Percentiles rank a stretch among this genome's conserved stretches.
phyloP scores from a whole-genome alignment of 2,888 invertebrate genomes.

The Ophion ventricosus region DNA sequence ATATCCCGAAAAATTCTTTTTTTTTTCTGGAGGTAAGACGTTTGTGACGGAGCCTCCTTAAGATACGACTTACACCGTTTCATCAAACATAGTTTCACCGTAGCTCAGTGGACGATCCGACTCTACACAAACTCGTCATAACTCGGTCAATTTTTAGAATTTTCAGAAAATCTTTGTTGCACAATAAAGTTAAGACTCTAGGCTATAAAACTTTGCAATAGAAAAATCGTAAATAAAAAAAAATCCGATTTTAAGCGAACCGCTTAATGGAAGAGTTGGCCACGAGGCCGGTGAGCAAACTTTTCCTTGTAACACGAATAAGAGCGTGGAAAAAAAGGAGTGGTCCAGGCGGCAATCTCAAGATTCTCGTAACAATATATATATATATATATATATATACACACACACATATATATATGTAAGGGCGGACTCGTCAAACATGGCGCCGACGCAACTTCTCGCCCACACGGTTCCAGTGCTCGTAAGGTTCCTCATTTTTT shows the following conservation, averaged over 20 bases:
- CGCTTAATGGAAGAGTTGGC: neutral
- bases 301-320: neutral
- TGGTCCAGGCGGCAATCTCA: neutral
- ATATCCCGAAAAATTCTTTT: too few species aligned
- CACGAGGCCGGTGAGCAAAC: neutral
- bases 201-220: neutral
- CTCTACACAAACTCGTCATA: too few species aligned
- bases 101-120: neutral
- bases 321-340: conserved; percentile 7
- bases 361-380: neutral
- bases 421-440: neutral
- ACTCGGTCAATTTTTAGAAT: too few species aligned
- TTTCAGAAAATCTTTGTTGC: too few species aligned
- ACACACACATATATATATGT: neutral
- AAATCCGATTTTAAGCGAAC: neutral
- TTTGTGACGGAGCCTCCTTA: too few species aligned
- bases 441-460: neutral
- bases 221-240: neutral
- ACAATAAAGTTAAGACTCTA: too few species aligned
- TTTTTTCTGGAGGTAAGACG: too few species aligned
- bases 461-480: neutral
- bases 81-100: too few species aligned
- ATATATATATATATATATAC: neutral
- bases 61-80: too few species aligned
- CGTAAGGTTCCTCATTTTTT: neutral